Percentiles rank a stretch among this genome's conserved stretches.
Evolutionary conservation across 2,797 vertebrate species (phyloP).

Genomic region (Halcyon chelicuti): DNA sequence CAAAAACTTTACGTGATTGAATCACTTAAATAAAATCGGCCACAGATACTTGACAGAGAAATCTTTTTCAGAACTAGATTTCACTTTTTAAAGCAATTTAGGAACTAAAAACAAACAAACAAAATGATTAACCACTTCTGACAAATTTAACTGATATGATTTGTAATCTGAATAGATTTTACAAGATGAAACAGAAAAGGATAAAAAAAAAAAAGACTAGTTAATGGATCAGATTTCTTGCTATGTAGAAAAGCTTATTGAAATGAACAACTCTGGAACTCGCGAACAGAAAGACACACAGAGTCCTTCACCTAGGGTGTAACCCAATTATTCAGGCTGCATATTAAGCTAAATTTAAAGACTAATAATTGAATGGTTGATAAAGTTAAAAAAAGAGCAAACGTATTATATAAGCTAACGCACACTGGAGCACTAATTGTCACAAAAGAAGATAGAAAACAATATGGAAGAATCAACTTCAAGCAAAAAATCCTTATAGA

Average conservation of each 20-base stretch:
- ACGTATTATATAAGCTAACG: neutral
- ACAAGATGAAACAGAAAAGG: neutral
- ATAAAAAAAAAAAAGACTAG: neutral
- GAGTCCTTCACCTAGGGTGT: neutral
- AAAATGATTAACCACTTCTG: neutral
- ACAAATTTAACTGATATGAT: neutral
- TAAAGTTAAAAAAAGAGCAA: neutral
- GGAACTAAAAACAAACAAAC: neutral
- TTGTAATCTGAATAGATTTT: neutral
- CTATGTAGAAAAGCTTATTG: neutral
- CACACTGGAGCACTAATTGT: neutral
- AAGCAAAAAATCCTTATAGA: neutral
- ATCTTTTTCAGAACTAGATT: neutral
- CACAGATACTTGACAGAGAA: neutral
- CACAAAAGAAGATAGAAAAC: neutral
- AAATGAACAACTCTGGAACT: neutral
- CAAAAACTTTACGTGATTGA: neutral
- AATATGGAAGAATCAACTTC: neutral
- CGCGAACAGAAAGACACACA: neutral
- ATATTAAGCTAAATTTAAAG: neutral
- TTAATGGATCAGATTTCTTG: neutral
- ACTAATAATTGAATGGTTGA: neutral
- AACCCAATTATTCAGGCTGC: constrained; percentile 2
- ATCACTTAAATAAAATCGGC: neutral
- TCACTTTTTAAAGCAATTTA: neutral